These are phyloP conservation scores for Todiramphus saurophagus DNA, from an alignment of 2,113 vertebrate genomes.

Conservation along the genomic window DNA sequence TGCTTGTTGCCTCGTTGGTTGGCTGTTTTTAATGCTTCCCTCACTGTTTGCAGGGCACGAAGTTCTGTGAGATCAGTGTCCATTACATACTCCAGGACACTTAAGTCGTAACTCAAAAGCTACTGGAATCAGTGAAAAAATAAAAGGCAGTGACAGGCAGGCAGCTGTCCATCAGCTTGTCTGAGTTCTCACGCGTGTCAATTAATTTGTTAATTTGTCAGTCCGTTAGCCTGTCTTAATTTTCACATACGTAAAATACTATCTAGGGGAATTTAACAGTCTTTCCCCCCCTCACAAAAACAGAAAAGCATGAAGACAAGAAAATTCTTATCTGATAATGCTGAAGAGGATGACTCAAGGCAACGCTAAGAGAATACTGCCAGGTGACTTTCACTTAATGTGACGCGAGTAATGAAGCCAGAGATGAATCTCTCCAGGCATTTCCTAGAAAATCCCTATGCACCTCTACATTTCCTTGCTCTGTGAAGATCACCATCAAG, in stretches of 20 bases:
- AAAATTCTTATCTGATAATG: too few relatives aligned
- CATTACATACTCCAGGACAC: neutral
- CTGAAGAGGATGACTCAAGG: too few relatives aligned
- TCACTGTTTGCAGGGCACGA: neutral
- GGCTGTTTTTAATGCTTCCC: neutral
- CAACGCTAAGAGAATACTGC: too few relatives aligned
- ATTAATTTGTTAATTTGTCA: neutral
- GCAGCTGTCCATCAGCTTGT: neutral
- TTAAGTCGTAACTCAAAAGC: neutral
- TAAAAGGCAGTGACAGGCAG: neutral
- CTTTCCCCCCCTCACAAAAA: too few relatives aligned
- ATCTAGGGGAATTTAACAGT: neutral
- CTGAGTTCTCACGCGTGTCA: neutral
- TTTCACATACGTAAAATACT: neutral
- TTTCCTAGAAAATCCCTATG: too few relatives aligned
- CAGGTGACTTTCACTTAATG: too few relatives aligned
- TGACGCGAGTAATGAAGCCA: too few relatives aligned
- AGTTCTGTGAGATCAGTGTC: neutral
- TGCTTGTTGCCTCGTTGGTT: neutral
- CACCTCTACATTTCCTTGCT: too few relatives aligned
- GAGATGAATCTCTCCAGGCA: too few relatives aligned
- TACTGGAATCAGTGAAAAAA: neutral
- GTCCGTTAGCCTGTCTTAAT: neutral
- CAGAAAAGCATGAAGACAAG: too few relatives aligned
- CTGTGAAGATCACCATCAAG: too few relatives aligned